Evolutionary conservation across 2,888 invertebrate genomes (phyloP).

Genomic region (Heliconius ethilla): DNA sequence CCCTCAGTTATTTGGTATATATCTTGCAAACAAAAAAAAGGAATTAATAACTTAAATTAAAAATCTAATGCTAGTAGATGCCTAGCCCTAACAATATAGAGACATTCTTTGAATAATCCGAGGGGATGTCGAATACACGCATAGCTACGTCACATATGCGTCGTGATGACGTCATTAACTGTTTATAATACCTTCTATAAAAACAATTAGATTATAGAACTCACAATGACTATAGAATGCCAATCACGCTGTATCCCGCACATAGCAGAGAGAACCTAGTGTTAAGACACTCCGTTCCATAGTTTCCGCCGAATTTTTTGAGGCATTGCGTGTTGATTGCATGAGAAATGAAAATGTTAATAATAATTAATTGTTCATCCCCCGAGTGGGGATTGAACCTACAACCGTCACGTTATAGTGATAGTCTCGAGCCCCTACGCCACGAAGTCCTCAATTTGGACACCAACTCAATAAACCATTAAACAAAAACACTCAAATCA

Average conservation of each 20-base stretch:
- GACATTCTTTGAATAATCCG: neutral
- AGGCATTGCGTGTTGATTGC: no score
- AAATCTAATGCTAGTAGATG: neutral
- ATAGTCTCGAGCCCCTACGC: no score
- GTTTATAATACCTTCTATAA: neutral
- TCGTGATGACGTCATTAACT: neutral
- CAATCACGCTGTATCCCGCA: neutral
- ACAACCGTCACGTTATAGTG: no score
- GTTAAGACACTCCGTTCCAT: no score
- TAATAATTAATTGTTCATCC: no score
- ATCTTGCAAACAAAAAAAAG: neutral
- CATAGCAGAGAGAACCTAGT: no score
- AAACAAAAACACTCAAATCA: neutral
- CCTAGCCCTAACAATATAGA: neutral
- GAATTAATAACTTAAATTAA: neutral
- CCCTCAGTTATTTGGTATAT: neutral
- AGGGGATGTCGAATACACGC: neutral
- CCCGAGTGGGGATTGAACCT: no score
- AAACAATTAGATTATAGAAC: neutral
- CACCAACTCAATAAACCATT: slow-evolving; percentile 7
- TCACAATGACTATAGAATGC: neutral
- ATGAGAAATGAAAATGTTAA: no score
- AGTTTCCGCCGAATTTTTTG: no score
- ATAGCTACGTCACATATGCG: neutral
- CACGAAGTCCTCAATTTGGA: neutral